Evolutionary conservation across 23 tunicate species (phyloP), one percentile per base, ranked within the genome.

Genomic region (Oikopleura dioica): DNA sequence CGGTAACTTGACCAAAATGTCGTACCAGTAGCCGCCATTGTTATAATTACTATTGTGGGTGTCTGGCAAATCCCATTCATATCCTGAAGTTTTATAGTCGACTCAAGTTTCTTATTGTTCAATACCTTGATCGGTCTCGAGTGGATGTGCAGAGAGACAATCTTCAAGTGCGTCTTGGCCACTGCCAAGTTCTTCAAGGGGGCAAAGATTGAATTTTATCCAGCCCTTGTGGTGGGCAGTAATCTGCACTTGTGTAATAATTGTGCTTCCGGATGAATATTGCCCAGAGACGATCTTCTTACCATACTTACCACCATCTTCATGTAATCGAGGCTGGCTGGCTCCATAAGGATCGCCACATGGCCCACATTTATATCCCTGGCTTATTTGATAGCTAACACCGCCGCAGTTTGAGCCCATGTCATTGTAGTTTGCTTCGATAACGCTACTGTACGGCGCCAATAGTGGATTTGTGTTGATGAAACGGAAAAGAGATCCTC

Each of bases 181-280:
- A 23, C 2, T 12, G 30, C 30, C 33, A 12, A 2, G 33, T 16
- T 63, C 72, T 12, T 63, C 33, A 12, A 12, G 72, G 2, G 72
- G 72, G 33, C 72, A 63, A 12, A 63, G 30, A 12, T 63, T 4
- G 33, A 16, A 63, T 63, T 63, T 31, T 2, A 63, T 16, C 4
- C 26, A 63, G 16, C 72, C 72, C 33, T 63, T 63, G 33, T 63
- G 72, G 33, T 63, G 72, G 2, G 72, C 72, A 12, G 72, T n/a
- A n/a, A n/a, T n/a, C n/a, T n/a, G n/a, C n/a, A n/a, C n/a, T n/a
- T n/a, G n/a, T n/a, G n/a, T n/a, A n/a, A n/a, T n/a, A n/a, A n/a
- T n/a, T n/a, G n/a, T n/a, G n/a, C n/a, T n/a, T n/a, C n/a, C n/a
- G n/a, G 72, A 23, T 28, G 16, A 5, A 63, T 63, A 63, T 28